Evolutionary conservation across 2,113 vertebrate species (phyloP).

Genomic region (Catharus bicknelli): DNA sequence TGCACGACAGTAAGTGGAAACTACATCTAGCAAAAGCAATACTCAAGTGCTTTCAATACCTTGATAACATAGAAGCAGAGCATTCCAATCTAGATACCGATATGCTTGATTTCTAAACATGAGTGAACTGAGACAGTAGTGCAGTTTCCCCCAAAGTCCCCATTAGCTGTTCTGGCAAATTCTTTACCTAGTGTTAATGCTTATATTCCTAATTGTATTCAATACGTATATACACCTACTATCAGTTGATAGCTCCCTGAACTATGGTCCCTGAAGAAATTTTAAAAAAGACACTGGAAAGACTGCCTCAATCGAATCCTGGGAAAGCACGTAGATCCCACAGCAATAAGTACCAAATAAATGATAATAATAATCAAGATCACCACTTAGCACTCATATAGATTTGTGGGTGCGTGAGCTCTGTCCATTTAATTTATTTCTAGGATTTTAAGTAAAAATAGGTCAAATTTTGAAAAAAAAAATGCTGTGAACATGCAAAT

Average conservation of each 20-base stretch:
- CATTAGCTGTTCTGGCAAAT: not conserved
- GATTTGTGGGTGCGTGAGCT: not conserved
- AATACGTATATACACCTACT: not conserved
- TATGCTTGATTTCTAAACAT: not conserved
- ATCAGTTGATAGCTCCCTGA: not conserved
- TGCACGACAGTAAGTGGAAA: not conserved
- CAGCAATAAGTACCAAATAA: not conserved
- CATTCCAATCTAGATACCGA: not conserved
- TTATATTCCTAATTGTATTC: not conserved
- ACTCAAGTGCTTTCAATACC: not conserved
- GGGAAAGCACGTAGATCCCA: not conserved
- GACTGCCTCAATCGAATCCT: not conserved
- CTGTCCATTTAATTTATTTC: not conserved
- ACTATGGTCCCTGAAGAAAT: not conserved
- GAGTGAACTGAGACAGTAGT: not conserved
- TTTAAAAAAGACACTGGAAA: not conserved
- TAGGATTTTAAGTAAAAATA: not conserved
- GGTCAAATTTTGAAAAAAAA: not conserved
- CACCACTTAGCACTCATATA: not conserved
- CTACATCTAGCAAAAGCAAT: not conserved
- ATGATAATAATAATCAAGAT: not conserved
- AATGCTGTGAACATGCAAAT: not conserved
- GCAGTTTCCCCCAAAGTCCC: not conserved
- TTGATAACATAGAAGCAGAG: not conserved
- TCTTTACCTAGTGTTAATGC: not conserved